Evolutionary conservation across 2,113 vertebrate genomes (phyloP), one percentile per base, ranked within the genome.

Genomic region (Psettodes erumei): DNA sequence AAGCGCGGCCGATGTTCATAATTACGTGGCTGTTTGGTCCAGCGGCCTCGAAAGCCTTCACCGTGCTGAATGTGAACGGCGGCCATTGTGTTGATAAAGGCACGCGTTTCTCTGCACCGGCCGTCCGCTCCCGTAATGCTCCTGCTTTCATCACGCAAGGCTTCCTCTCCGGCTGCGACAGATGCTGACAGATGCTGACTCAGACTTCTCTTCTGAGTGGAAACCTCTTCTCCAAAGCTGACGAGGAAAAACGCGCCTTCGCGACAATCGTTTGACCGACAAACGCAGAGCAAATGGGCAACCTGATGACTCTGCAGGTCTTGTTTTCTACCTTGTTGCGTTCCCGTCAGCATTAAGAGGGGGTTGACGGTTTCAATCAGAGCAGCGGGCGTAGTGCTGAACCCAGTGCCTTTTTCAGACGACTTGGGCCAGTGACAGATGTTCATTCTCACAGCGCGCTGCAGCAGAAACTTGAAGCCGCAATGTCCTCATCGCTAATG

Each of bases 181-280:
- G 50, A n/a, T 80, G 76, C 71, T 55, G 87, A 88, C 85, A 88
- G 86, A 78, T 88, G 90, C 92, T 91, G 86, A 88, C 86, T 91
- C 85, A 68, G 77, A 60, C 69, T 84, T 38, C 67, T 74, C 54
- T 28, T 71, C 65, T 50, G 13, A 79, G 56, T 71, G 47, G 21
- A 76, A 51, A 51, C 19, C 54, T 66, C 6, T 58, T 56, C 21
- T 60, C 42, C 37, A 25, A 35, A 63, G 6, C 28, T 56, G 1
- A 27, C n/a, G n/a, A 65, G 6, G 42, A 47, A 25, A 27, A 72
- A 54, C 43, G 28, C 56, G 35, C 45, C 21, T 61, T 75, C 68
- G 4, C 48, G 15, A 45, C 23, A 43, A 10, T 51, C 28, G 1
- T 27, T 18, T n/a, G 16, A 28, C 21, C 1, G 27, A 23, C 47